Base-by-base conservation (phyloP, 2,113 vertebrate genomes). In the Petroica traversi region DNA sequence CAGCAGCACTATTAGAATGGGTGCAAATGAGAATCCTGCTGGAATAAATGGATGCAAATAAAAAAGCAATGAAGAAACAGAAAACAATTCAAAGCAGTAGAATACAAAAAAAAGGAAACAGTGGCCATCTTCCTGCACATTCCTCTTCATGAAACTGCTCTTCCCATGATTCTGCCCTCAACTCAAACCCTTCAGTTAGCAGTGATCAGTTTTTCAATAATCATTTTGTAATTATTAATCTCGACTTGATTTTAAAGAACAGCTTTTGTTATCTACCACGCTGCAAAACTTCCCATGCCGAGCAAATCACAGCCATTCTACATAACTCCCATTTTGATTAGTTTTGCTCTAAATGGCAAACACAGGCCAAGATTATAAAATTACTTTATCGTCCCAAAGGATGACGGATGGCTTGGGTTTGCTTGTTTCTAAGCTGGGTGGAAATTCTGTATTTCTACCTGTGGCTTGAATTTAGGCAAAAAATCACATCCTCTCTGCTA, bases 1-100 rank as follows among this genome's bases (percentile, higher is more conserved):
- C 99, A 98, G 99, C 99, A 89, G 99, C 99, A 97, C 99, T 99
- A 99, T 99, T 99, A 97, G 99, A 99, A 98, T 99, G 99, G 98
- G 99, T 99, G 98, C 99, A 99, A 98, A 99, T 99, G 97, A 99
- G 98, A 98, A 99, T 99, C 98, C 99, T 99, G 98, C 96, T 94
- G 97, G 97, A 98, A 98, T 98, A 98, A 98, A 98, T 97, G 98
- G 97, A 83, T 98, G 98, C 98, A 98, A 98, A 98, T 98, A 98
- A 98, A 97, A 97, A 98, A 98, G 97, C 95, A 97, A 98, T 98
- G 97, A 98, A 97, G 97, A 97, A 98, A 98, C 97, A 98, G 96
- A 98, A 98, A 98, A 97, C 97, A 97, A 97, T 97, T 97, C 87
- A 98, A 98, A 98, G 98, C 97, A 98, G 96, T 98, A 97, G 85